Percentiles rank a stretch among this genome's conserved stretches.
These are phyloP conservation scores for Coptodon rendalli DNA, from an alignment of 2,113 vertebrate species.

Conservation along the genomic window DNA sequence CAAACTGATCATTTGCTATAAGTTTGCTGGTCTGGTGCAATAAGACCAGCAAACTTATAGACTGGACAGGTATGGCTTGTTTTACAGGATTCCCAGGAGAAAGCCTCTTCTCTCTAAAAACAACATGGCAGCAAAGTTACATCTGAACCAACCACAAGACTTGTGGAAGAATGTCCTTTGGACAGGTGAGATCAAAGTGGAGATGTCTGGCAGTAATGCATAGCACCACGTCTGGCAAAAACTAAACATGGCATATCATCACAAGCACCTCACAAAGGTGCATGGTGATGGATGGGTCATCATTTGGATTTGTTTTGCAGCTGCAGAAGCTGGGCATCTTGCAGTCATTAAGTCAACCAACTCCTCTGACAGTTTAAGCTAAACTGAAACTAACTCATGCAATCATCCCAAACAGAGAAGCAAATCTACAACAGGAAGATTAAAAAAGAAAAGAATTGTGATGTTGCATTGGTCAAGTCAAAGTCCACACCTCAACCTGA, in stretches of 20 bases:
- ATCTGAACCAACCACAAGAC: not conserved
- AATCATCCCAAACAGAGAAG: not conserved
- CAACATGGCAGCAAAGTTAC: not conserved
- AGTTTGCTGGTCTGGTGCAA: not conserved
- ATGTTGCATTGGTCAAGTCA: not conserved
- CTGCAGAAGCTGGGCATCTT: fast-evolving
- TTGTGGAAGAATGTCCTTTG: not conserved
- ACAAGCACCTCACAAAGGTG: not conserved
- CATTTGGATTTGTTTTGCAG: not conserved
- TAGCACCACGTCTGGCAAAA: not conserved
- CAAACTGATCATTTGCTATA: not conserved
- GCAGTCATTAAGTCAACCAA: not conserved
- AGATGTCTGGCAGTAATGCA: not conserved
- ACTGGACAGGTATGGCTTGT: not conserved
- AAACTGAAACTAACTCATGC: not conserved
- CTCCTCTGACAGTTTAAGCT: not conserved
- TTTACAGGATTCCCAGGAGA: not conserved
- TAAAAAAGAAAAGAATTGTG: not conserved
- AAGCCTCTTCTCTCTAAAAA: not conserved
- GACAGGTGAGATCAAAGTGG: not conserved
- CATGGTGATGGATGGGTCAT: not conserved
- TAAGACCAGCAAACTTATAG: too few species aligned
- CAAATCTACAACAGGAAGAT: not conserved
- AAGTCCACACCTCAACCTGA: not conserved
- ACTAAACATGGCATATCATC: not conserved